A percentile compares a stretch with the other conserved stretches of the same genome.
These are phyloP conservation scores for Falco biarmicus DNA, from an alignment of 2,797 vertebrate species.

Conservation along the genomic window DNA sequence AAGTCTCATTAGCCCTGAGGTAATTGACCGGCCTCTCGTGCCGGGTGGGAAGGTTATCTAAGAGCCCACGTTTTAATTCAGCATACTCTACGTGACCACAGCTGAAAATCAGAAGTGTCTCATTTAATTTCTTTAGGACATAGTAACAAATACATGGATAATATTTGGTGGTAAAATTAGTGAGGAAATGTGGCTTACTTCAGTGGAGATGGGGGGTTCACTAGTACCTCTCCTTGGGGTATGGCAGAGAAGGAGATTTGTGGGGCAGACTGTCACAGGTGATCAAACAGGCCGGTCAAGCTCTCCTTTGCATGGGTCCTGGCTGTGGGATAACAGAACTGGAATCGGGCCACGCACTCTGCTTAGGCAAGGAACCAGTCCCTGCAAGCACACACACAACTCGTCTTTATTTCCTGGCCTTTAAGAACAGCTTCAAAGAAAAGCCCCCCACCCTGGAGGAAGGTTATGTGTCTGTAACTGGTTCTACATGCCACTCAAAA, in stretches of 20 bases:
- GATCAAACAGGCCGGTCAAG: not conserved
- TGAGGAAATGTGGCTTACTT: not conserved
- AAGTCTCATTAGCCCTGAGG: not conserved
- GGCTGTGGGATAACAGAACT: not conserved
- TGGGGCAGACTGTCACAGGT: not conserved
- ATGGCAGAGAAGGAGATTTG: not conserved
- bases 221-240: not conserved
- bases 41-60: not conserved
- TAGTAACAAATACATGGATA: not conserved
- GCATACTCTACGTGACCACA: accelerated
- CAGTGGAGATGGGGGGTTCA: not conserved
- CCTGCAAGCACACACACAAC: not conserved
- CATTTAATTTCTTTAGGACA: not conserved
- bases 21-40: not conserved
- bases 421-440: not conserved
- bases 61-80: not conserved
- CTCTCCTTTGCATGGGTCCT: not conserved
- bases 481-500: not conserved
- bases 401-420: not conserved
- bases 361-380: not conserved
- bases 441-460: not conserved
- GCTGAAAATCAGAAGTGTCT: not conserved
- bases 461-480: accelerated
- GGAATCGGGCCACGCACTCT: not conserved
- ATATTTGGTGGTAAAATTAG: not conserved